Percentiles rank a stretch among this genome's conserved stretches.
phyloP scores from a whole-genome alignment of 2,797 vertebrate species.

The Chromis chromis region DNA sequence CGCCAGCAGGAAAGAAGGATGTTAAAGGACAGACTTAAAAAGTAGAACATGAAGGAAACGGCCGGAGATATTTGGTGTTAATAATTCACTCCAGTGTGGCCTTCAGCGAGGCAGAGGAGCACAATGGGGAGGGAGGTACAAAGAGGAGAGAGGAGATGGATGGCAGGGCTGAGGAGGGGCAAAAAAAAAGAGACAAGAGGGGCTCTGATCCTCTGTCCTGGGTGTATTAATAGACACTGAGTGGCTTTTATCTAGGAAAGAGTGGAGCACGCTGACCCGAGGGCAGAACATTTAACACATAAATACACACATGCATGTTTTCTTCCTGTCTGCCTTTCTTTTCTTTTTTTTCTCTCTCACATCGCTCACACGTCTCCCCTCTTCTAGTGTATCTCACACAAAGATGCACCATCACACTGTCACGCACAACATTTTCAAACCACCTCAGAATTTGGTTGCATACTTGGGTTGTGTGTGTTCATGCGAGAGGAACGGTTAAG shows the following conservation, averaged over 20 bases:
- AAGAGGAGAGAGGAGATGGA: constrained; percentile 32
- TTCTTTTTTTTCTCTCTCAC: too few relatives aligned
- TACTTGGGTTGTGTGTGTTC: neutral
- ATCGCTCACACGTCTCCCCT: neutral
- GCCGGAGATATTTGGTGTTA: constrained; percentile 38
- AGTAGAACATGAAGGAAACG: constrained; percentile 6
- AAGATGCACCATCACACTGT: neutral
- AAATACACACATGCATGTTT: constrained; percentile 38
- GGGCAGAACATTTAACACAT: constrained; percentile 66
- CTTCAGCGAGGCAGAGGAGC: constrained; percentile 20
- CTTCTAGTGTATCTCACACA: neutral
- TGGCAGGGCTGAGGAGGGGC: constrained; percentile 9
- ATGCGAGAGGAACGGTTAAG: neutral
- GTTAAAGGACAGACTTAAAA: neutral
- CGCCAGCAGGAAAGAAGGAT: neutral
- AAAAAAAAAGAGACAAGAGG: constrained; percentile 21
- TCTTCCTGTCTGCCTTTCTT: constrained; percentile 1
- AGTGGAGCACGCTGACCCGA: constrained; percentile 62
- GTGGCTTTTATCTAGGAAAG: constrained; percentile 78
- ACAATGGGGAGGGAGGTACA: constrained; percentile 1
- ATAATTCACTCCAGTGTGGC: constrained; percentile 49
- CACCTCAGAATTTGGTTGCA: constrained; percentile 3
- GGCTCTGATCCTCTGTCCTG: constrained; percentile 53
- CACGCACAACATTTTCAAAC: constrained; percentile 4
- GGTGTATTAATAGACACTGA: constrained; percentile 81